A percentile compares a stretch with the other conserved stretches of the same genome.
These are phyloP conservation scores for Aphodius granarius DNA, from an alignment of 2,888 invertebrate genomes.

Conservation along the genomic window DNA sequence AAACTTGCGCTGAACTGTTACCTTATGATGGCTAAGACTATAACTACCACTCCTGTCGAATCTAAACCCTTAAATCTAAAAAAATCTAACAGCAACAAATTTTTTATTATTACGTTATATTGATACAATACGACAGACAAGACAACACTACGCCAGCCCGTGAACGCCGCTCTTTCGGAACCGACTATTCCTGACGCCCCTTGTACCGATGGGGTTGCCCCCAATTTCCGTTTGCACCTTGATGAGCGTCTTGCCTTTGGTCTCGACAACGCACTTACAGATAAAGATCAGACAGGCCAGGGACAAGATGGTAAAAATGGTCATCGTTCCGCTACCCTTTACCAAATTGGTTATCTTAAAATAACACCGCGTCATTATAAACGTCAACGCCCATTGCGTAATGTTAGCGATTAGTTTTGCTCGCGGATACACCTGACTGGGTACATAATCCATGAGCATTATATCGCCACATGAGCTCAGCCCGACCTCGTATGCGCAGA, in stretches of 20 bases:
- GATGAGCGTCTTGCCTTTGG: constrained; percentile 39
- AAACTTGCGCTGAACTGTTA: too few species aligned
- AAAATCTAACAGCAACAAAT: too few species aligned
- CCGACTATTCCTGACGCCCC: constrained; percentile 30
- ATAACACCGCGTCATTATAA: constrained; percentile 28
- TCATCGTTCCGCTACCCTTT: constrained; percentile 16
- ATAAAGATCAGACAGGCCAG: constrained; percentile 32
- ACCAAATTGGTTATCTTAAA: constrained; percentile 20
- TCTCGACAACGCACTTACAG: constrained; percentile 36
- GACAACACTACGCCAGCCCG: neutral
- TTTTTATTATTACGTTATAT: too few species aligned
- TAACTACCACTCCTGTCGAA: too few species aligned
- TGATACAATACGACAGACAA: too few species aligned
- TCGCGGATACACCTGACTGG: constrained; percentile 39
- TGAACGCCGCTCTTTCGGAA: neutral
- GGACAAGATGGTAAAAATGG: constrained; percentile 31
- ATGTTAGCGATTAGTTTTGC: constrained; percentile 30
- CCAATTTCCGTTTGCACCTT: constrained; percentile 43
- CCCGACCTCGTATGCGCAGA: constrained; percentile 39
- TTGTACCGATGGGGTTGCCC: constrained; percentile 44
- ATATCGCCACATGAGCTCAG: constrained; percentile 35
- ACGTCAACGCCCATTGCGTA: constrained; percentile 37
- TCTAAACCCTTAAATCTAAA: too few species aligned
- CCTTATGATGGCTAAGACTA: too few species aligned
- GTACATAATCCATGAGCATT: constrained; percentile 40